These are phyloP conservation scores for Cyrtonyx montezumae DNA, from an alignment of 2,113 vertebrate species.

Conservation along the genomic window DNA sequence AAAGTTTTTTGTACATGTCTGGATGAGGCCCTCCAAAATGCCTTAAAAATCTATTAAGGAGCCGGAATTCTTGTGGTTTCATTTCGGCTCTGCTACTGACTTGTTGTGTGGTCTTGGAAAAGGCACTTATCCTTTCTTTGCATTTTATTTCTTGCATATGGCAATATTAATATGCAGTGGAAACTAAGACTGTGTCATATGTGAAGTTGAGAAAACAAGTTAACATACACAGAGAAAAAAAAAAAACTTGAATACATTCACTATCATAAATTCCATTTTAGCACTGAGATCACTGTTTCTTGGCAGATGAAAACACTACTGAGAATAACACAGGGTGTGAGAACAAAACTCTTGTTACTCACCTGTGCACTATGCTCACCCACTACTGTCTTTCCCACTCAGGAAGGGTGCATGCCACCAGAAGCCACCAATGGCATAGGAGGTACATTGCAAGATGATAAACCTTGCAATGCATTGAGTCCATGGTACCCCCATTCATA, in stretches of 20 bases:
- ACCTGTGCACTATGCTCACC: not conserved
- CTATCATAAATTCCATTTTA: not conserved
- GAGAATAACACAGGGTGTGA: not conserved
- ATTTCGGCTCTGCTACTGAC: conserved; percentile 58
- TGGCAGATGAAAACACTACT: not conserved
- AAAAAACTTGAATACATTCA: not conserved
- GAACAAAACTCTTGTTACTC: not conserved
- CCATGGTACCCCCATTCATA: not conserved
- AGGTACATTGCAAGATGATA: not conserved
- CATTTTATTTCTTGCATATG: conserved; percentile 31
- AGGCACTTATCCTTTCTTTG: conserved; percentile 26
- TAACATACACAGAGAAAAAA: not conserved
- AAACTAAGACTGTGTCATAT: not conserved
- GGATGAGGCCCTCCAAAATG: conserved; percentile 43
- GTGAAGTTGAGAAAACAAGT: conserved; percentile 38
- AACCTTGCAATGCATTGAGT: not conserved
- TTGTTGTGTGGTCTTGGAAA: conserved; percentile 68
- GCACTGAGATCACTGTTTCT: not conserved
- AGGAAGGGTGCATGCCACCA: not conserved
- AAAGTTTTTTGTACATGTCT: not conserved
- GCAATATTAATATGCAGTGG: conserved; percentile 34
- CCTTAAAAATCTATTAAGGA: conserved; percentile 49
- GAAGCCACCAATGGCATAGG: not conserved
- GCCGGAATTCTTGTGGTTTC: conserved; percentile 67
- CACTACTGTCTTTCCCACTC: not conserved